A percentile compares a stretch with the other conserved stretches of the same genome.
phyloP scores from a whole-genome alignment of 2,797 vertebrate genomes.

The Sphenopsis melanotis region DNA sequence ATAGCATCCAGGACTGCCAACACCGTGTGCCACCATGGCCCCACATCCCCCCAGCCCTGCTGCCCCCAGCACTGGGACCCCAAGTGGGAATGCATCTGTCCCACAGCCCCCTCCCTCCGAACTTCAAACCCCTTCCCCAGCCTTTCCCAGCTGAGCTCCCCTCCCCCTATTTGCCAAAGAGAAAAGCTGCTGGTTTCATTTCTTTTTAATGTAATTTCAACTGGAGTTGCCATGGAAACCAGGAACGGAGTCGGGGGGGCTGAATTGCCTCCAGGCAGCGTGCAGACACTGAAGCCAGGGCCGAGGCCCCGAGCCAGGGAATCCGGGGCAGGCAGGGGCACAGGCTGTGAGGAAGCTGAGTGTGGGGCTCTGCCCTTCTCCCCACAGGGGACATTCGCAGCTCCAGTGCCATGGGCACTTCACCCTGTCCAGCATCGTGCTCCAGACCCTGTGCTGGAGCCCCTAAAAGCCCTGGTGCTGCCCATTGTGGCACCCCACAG shows the following conservation, averaged over 20 bases:
- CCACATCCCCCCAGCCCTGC: background rate
- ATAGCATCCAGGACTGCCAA: background rate
- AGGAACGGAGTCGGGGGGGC: background rate
- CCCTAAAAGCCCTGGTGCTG: background rate
- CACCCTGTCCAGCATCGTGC: background rate
- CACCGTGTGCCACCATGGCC: background rate
- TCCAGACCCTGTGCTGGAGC: background rate
- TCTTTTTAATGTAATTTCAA: conserved; percentile 61
- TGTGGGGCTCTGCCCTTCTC: background rate
- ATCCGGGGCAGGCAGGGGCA: background rate
- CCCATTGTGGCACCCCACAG: background rate
- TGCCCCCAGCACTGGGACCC: background rate
- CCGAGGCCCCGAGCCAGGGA: background rate
- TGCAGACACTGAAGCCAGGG: background rate
- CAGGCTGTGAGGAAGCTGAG: background rate
- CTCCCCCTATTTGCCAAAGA: conserved; percentile 10
- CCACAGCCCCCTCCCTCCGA: background rate
- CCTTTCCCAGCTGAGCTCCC: background rate
- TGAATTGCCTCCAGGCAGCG: background rate
- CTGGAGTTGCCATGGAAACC: conserved; percentile 57
- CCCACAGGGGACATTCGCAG: background rate
- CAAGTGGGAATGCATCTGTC: background rate
- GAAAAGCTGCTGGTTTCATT: conserved; percentile 52
- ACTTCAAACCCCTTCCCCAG: background rate
- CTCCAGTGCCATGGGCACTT: background rate